Evolutionary conservation across 2,797 vertebrate genomes (phyloP), one percentile per base, ranked within the genome.

Genomic region (Sciurus vulgaris): DNA sequence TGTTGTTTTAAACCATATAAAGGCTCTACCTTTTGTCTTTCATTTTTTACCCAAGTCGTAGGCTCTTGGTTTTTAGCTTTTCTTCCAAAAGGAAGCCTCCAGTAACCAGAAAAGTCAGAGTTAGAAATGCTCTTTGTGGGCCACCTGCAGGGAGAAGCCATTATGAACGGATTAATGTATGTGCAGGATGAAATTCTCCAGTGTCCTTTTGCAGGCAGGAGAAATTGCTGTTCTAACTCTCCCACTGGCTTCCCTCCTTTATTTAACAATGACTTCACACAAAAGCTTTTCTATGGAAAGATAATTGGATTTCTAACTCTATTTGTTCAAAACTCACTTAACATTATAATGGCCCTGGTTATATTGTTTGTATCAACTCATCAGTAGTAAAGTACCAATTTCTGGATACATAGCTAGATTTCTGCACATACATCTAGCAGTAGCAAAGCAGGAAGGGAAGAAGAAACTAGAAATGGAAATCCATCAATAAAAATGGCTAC

Each of bases 241-340:
- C 92, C 61, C 67, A 59, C 77, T 83, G 74, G 69, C 72, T 91
- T 96, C 51, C 77, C 94, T 95, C 83, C 77, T 95, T 96, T 93
- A 90, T 90, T 97, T 97, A 97, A 97, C 96, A 96, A 97, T 94
- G 93, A 56, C 89, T 94, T 51, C 56, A 93, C 18, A 76, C 91
- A 95, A 95, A 92, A 35, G 61, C 59, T 76, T 95, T 61, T 93
- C 96, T 78, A 72, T 86, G 76, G 73, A 92, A 97, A 96, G 90
- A 96, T 96, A 96, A 97, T 97, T 97, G 94, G 85, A 90, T 97
- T 97, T 96, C 95, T 93, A 94, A 96, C 87, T 96, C 94, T 96
- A 89, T 98, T 96, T 98, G 97, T 96, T 95, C 90, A 97, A 97
- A 96, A 97, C 76, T 94, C 92, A 92, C 93, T 97, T 97, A 97